Percentiles rank a stretch among this genome's conserved stretches.
phyloP scores from a whole-genome alignment of 1,140 invertebrate genomes.

The Copidosoma floridanum region DNA sequence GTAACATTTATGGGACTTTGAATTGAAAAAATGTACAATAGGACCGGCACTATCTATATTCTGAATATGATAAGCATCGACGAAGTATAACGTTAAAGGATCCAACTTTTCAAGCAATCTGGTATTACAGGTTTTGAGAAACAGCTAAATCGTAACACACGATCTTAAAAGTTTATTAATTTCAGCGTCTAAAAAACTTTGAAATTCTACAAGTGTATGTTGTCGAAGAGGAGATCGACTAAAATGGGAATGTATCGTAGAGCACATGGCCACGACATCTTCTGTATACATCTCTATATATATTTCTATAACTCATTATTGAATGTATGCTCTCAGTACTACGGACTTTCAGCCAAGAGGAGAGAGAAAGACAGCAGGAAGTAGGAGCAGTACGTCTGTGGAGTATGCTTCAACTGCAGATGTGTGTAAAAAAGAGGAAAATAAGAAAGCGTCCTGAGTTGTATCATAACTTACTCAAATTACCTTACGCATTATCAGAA shows the following conservation, averaged over 20 bases:
- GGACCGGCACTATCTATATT: not conserved
- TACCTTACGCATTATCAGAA: too few species aligned
- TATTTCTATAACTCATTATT: too few species aligned
- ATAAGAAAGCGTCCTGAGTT: too few species aligned
- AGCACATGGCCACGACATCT: constrained; percentile 20
- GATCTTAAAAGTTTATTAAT: constrained; percentile 35
- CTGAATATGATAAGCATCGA: not conserved
- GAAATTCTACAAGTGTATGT: constrained; percentile 29
- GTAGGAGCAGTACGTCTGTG: too few species aligned
- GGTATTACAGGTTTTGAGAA: not conserved
- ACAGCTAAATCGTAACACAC: constrained; percentile 28
- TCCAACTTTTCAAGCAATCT: not conserved
- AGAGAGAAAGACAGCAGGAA: too few species aligned
- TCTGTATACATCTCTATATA: too few species aligned
- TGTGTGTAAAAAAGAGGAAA: too few species aligned
- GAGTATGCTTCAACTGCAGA: too few species aligned
- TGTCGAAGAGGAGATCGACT: constrained; percentile 5
- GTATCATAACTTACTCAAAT: too few species aligned
- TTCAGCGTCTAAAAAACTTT: constrained; percentile 31
- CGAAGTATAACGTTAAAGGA: not conserved
- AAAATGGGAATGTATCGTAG: not conserved
- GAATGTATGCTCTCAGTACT: too few species aligned
- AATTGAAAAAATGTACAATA: not conserved
- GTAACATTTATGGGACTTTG: too few species aligned
- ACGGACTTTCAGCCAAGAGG: too few species aligned